Evolutionary conservation across 2,888 invertebrate species (phyloP), one percentile per base, ranked within the genome.

Genomic region (Siphonodentalium dalli): DNA sequence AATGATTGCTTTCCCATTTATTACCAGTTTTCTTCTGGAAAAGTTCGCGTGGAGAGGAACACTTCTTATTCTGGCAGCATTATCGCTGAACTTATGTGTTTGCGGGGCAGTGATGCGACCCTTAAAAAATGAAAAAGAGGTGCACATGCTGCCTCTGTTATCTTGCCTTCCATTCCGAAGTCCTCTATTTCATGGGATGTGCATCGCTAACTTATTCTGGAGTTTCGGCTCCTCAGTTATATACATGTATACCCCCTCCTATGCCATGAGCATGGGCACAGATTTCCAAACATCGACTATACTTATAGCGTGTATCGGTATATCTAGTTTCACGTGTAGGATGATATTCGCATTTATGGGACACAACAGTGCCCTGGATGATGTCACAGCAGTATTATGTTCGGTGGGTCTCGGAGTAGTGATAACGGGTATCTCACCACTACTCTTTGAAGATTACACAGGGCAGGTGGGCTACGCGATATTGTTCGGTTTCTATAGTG

Each of bases 381-480:
- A 73, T 43, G 68, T 74, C 27, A 76, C 74, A 6, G 71, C 72
- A 3, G 53, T 75, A 13, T 44, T 79, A 13, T 77, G 75, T 51
- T 71, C 75, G 8, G 63, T 77, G 13, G 69, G 73, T 1, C 63
- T 78, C 3, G 73, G 77, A 0, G 66, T 74, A 6, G 75, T 79
- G 5, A 54, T 79, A 20, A 78, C 78, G 1, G 75, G 77, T 6
- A 71, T 77, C 18, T 73, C 71, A 27, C 75, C 74, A 2, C 54
- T 75, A 40, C 55, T 79, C 48, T 77, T 78, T 59, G 66, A 77
- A 35, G 68, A 72, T 38, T 72, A 69, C 58, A 63, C 78, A 0
- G 79, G 79, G 15, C 75, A 77, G 55, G 71, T 78, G n/a, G 75
- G 74, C 15, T 79, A 74, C 56, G 69, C 73, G 5, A 54, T 79